Evolutionary conservation across 2,113 vertebrate genomes (phyloP), one percentile per base, ranked within the genome.

Genomic region (Athene noctua): DNA sequence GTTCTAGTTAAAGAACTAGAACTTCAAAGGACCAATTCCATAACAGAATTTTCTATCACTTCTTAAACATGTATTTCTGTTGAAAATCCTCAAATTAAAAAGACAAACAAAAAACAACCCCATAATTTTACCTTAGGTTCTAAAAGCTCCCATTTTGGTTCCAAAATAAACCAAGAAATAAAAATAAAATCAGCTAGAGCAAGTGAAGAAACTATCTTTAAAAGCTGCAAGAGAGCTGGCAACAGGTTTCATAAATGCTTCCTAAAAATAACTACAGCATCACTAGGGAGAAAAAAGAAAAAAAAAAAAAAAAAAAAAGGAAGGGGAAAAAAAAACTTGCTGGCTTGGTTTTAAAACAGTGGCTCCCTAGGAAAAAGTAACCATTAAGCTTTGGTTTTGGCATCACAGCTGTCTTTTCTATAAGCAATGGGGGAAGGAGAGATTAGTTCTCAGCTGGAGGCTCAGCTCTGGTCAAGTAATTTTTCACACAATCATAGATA

Each of bases 381-480:
- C 68, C 63, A 14, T 49, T 80, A 52, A 66, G 25, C 40, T 61
- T 17, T 34, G 4, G 6, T 52, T 82, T 72, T 86, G 58, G 63
- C 4, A 3, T 88, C 66, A 62, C 25, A 38, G 63, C 26, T 77
- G 32, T 18, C 15, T 80, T 90, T 92, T 88, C 57, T 49, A 77
- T 73, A 77, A 79, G 83, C 49, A 72, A 47, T 18, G 63, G n/a
- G 47, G 75, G 57, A 63, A 86, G 46, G 75, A 86, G 58, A 74
- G 74, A 88, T 92, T 52, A 86, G 30, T 82, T 89, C 88, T 94
- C 75, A 94, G 75, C 65, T 89, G 54, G 77, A 97, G 58, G n/a
- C 58, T 87, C 66, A 94, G 38, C 32, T 93, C 49, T 46, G 47
- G 44, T 79, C 55, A 91, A 47, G 30, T 85, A 67, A 77, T 72